phyloP scores from a whole-genome alignment of 2,797 vertebrate species.

The Podargus strigoides region DNA sequence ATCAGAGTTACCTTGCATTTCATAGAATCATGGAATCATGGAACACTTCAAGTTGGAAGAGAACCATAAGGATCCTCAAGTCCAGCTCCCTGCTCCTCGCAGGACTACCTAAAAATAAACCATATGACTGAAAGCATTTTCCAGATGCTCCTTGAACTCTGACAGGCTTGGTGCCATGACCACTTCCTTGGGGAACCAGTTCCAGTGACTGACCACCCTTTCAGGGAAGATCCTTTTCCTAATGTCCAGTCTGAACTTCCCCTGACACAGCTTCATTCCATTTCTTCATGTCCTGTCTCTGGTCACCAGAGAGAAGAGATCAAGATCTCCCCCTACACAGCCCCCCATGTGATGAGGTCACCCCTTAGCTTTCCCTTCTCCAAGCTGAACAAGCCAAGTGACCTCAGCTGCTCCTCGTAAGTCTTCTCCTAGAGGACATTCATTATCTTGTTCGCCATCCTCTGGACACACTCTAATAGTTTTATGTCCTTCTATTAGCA shows the following conservation, averaged over 20 bases:
- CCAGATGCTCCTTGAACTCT: not conserved
- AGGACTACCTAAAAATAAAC: not conserved
- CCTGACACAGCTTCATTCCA: not conserved
- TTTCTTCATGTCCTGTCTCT: not conserved
- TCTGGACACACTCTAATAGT: not conserved
- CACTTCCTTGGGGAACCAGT: not conserved
- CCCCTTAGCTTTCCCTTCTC: not conserved
- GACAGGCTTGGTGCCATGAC: not conserved
- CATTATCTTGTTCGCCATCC: not conserved
- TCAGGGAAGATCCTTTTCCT: not conserved
- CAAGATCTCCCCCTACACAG: not conserved
- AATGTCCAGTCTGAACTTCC: not conserved
- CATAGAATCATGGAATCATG: not conserved
- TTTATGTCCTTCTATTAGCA: not conserved
- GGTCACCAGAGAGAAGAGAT: not conserved
- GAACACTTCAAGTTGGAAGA: not conserved
- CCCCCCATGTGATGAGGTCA: not conserved
- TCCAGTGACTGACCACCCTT: not conserved
- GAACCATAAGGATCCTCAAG: not conserved
- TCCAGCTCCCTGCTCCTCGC: not conserved
- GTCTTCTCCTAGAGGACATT: not conserved
- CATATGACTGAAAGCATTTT: not conserved
- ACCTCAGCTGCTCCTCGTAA: not conserved
- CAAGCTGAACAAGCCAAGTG: not conserved
- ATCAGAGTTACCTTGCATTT: not conserved